Percentiles rank a stretch among this genome's conserved stretches.
Evolutionary conservation across 1,140 invertebrate species (phyloP).

Genomic region (Cydia pomonella): DNA sequence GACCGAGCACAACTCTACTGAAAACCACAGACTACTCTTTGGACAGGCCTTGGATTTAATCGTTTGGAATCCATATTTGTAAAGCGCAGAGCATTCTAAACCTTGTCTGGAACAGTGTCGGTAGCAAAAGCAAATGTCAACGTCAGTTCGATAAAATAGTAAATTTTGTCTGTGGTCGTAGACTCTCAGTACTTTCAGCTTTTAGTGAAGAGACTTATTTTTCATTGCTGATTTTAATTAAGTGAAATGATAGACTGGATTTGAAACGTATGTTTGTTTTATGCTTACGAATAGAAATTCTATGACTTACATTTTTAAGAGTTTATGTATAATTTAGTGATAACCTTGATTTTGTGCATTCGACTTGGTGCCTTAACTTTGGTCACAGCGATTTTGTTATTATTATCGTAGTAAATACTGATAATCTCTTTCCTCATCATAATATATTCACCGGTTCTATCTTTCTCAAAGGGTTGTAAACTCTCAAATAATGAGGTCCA

Average conservation of each 20-base stretch:
- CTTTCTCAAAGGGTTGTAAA: not conserved
- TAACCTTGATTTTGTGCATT: slow-evolving; percentile 32
- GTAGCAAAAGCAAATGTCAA: slow-evolving; percentile 13
- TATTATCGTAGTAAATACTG: not conserved
- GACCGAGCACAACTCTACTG: too few relatives aligned
- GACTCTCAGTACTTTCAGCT: slow-evolving; percentile 6
- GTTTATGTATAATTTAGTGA: not conserved
- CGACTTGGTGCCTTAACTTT: slow-evolving; percentile 17
- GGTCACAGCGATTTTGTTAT: not conserved
- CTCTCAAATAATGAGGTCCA: not conserved
- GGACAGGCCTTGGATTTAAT: too few relatives aligned
- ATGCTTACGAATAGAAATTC: not conserved
- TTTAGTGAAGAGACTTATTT: not conserved
- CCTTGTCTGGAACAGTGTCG: not conserved
- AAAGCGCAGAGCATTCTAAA: too few relatives aligned
- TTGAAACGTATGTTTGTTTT: slow-evolving; percentile 8
- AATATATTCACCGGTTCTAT: not conserved
- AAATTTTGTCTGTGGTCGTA: slow-evolving; percentile 9
- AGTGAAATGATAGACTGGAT: slow-evolving; percentile 24
- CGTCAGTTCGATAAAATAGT: slow-evolving; percentile 8
- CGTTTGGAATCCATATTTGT: too few relatives aligned
- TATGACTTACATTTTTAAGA: not conserved
- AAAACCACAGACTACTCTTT: too few relatives aligned
- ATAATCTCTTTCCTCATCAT: not conserved
- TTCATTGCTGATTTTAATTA: slow-evolving; percentile 19